These are phyloP conservation scores for Heterocephalus glaber DNA, from an alignment of 2,113 vertebrate genomes.

Conservation along the genomic window DNA sequence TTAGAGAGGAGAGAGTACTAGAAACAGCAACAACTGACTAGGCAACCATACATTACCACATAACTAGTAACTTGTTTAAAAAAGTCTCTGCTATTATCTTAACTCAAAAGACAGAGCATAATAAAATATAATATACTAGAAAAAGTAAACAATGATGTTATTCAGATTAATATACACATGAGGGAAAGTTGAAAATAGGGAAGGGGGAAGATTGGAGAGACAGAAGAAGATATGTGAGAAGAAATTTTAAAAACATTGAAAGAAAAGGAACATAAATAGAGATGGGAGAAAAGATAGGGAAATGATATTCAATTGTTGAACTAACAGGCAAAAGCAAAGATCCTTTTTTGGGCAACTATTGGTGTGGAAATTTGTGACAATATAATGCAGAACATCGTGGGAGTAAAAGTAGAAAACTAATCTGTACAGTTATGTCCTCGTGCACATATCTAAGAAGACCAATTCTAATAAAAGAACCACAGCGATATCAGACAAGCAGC, in stretches of 20 bases:
- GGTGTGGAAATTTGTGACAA: neutral
- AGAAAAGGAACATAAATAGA: neutral
- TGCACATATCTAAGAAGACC: neutral
- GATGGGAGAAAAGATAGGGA: neutral
- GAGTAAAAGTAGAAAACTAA: neutral
- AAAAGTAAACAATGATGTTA: neutral
- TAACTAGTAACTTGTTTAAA: neutral
- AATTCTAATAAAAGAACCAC: neutral
- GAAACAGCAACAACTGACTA: neutral
- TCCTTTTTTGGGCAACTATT: neutral
- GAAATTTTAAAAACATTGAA: neutral
- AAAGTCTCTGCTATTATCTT: neutral
- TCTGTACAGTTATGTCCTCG: neutral
- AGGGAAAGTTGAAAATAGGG: neutral
- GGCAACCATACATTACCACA: neutral
- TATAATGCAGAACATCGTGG: neutral
- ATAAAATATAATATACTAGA: neutral
- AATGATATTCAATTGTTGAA: neutral
- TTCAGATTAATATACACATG: neutral
- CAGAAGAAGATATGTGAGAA: neutral
- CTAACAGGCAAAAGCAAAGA: neutral
- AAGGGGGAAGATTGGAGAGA: neutral
- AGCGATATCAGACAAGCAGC: neutral
- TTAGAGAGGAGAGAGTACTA: neutral
- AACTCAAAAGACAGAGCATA: neutral